Evolutionary conservation across 1,140 invertebrate species (phyloP), one percentile per base, ranked within the genome.

Genomic region (Neotoxoptera formosana): DNA sequence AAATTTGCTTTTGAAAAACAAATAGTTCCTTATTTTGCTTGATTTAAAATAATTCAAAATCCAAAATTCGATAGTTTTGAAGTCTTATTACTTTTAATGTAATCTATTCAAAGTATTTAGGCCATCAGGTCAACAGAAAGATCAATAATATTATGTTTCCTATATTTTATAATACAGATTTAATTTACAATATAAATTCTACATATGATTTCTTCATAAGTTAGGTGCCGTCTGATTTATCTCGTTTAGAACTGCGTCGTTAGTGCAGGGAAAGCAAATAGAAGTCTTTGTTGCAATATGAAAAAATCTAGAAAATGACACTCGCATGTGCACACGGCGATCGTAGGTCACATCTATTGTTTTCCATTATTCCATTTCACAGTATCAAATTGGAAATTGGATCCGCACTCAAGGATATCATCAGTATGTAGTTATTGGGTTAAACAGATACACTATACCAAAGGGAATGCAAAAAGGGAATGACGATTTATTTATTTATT

Each of bases 351-450:
- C 7, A 36, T 21, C 45, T 51, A 88, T 88, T 88, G 48, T 88
- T 88, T 88, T 88, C 47, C 47, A 88, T 88, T 88, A 88, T 88
- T 53, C n/a, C 34, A 53, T 88, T 67, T 88, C 8, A 23, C 48
- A 34, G 87, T 88, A 88, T 88, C 87, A 88, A 88, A 88, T 88
- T 88, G 87, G 87, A 53, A 88, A 88, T 88, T 88, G 47, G 87
- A 88, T 88, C 48, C 48, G 17, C 14, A 34, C 87, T 34, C 87
- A 88, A 88, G 87, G 87, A 88, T 88, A 88, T 51, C n/a, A 47
- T 47, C 87, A 53, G 47, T 34, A 88, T 34, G 36, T 17, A 88
- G 86, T 88, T 51, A 34, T 87, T 51, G 48, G 87, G n/a, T 88
- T 53, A 51, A 36, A 88, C 87, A 67, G 30, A n/a, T 67, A 67